Conservation (phyloP, 1,140 invertebrate genomes). For the Zelostemma sp. region DNA sequence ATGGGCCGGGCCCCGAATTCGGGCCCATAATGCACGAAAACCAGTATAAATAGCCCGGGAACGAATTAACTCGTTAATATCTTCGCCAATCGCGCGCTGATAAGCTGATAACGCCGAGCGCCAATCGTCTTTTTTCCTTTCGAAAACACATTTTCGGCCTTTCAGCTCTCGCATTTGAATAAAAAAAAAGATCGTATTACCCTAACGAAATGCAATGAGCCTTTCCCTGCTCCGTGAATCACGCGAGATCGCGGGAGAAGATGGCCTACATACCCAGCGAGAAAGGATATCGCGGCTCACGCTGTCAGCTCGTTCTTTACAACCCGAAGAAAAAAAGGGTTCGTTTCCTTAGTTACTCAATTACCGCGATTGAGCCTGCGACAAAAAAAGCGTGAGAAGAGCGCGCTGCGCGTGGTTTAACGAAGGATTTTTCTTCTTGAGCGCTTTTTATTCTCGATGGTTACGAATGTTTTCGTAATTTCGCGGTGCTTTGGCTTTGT, state of each 20-base stretch:
- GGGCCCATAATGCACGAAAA: slow-evolving; percentile 9
- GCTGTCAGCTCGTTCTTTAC: slow-evolving; percentile 45
- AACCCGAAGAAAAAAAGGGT: slow-evolving; percentile 52
- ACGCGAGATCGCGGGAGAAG: slow-evolving; percentile 59
- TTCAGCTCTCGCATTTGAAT: no score
- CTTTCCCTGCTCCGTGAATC: slow-evolving; percentile 49
- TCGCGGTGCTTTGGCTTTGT: no score
- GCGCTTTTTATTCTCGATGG: slow-evolving; percentile 14
- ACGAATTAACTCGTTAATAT: no score
- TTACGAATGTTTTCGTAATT: slow-evolving; percentile 6
- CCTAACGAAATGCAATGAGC: no score
- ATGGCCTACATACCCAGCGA: slow-evolving; percentile 63
- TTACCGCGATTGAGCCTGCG: slow-evolving; percentile 54
- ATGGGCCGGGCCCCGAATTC: neutral
- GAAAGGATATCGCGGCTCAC: slow-evolving; percentile 56
- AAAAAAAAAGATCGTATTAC: no score
- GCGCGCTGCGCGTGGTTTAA: slow-evolving; percentile 19
- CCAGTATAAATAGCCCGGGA: no score
- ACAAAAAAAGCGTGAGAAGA: slow-evolving; percentile 60
- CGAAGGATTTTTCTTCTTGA: slow-evolving; percentile 28
- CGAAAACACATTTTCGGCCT: no score
- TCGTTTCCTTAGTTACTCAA: slow-evolving; percentile 56
- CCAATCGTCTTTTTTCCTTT: no score
- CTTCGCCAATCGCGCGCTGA: slow-evolving; percentile 17
- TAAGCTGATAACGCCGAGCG: no score